Conservation (phyloP, 92 coral and sea anemone genomes). For the Isaurus tuberculatus region DNA sequence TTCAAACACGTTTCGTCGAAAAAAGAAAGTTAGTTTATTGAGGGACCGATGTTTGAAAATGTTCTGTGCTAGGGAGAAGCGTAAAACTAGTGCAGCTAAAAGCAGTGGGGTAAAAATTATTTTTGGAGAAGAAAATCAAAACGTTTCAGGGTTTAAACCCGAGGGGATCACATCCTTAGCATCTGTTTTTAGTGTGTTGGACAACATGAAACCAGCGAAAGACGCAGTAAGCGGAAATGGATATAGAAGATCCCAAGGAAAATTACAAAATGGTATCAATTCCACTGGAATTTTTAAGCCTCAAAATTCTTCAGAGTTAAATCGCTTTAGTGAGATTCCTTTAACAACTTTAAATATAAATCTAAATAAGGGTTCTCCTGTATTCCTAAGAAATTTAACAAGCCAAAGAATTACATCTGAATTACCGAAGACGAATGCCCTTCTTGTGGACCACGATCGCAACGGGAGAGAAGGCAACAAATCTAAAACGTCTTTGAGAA, state of each 20-base stretch:
- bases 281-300: background rate
- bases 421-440: background rate
- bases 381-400: background rate
- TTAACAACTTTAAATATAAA: background rate
- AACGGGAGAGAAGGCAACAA: background rate
- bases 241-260: background rate
- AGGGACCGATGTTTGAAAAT: background rate
- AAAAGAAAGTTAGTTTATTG: background rate
- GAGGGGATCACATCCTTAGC: background rate
- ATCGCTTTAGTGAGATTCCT: background rate
- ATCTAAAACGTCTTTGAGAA: background rate
- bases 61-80: constrained; percentile 4
- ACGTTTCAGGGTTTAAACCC: background rate
- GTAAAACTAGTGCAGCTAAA: background rate
- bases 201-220: background rate
- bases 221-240: background rate
- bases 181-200: background rate
- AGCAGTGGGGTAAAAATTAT: constrained; percentile 3
- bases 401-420: background rate
- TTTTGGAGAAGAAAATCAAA: background rate
- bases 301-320: background rate
- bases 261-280: background rate
- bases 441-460: background rate
- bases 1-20: background rate
- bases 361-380: background rate